Conservation (phyloP, 2,113 vertebrate species). For the Uropsilus gracilis region DNA sequence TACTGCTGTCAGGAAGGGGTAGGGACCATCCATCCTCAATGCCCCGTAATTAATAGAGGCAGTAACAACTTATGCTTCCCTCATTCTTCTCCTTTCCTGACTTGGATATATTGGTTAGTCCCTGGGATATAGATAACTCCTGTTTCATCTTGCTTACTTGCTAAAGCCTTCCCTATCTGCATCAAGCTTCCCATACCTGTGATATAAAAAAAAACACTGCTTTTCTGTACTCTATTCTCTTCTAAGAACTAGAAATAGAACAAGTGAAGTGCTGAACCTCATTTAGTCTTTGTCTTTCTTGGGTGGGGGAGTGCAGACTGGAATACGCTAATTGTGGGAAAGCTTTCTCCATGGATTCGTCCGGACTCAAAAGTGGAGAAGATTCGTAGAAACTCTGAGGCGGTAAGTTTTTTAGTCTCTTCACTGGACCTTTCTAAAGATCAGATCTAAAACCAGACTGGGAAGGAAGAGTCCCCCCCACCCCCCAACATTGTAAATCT, state of each 20-base stretch:
- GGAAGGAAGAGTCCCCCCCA: neutral
- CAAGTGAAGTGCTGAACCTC: constrained; percentile 48
- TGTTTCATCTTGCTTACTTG: constrained; percentile 41
- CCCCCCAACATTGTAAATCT: neutral
- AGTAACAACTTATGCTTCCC: constrained; percentile 35
- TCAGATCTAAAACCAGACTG: neutral
- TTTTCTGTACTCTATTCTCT: constrained; percentile 31
- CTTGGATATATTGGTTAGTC: constrained; percentile 27
- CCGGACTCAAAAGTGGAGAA: constrained; percentile 91
- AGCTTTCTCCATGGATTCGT: constrained; percentile 94
- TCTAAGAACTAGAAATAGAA: constrained; percentile 56
- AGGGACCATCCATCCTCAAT: constrained; percentile 62
- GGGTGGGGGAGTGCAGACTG: constrained; percentile 88
- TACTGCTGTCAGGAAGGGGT: constrained; percentile 95
- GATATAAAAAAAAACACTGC: constrained; percentile 35
- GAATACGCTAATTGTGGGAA: constrained; percentile 96
- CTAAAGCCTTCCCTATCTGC: constrained; percentile 25
- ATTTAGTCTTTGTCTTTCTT: constrained; percentile 71
- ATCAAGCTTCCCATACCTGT: constrained; percentile 36
- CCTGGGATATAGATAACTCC: constrained; percentile 20
- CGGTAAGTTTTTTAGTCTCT: constrained; percentile 85
- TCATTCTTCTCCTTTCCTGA: constrained; percentile 36
- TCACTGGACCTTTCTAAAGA: neutral
- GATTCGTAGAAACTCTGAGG: constrained; percentile 92
- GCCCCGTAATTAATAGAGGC: constrained; percentile 59